Conservation (phyloP, 2,888 invertebrate species). For the Charanyca ferruginea region DNA sequence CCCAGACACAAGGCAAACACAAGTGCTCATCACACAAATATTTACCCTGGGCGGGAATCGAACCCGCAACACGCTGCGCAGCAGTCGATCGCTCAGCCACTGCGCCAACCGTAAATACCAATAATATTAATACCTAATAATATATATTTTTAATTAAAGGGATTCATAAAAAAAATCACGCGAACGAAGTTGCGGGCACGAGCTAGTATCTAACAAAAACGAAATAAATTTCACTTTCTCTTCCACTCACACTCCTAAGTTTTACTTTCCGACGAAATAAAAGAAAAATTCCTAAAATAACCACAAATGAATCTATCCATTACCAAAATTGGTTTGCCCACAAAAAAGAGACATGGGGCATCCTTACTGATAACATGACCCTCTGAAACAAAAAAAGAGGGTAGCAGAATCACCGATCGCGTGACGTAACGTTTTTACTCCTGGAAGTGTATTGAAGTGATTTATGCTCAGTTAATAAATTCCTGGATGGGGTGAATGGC, state of each 20-base stretch:
- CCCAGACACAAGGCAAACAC: too few species aligned
- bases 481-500: slow-evolving; percentile 78
- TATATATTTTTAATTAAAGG: too few species aligned
- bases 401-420: slow-evolving; percentile 74
- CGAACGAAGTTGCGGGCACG: too few species aligned
- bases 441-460: slow-evolving; percentile 74
- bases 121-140: too few species aligned
- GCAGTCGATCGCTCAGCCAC: too few species aligned
- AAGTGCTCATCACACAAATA: too few species aligned
- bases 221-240: neutral
- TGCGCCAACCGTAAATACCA: too few species aligned
- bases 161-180: too few species aligned
- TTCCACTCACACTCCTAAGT: neutral
- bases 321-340: slow-evolving; percentile 55
- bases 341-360: slow-evolving; percentile 47
- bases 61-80: too few species aligned
- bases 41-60: too few species aligned
- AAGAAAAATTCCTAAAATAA: slow-evolving; percentile 24
- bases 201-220: neutral
- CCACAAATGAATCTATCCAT: slow-evolving; percentile 53
- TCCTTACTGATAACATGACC: slow-evolving; percentile 62
- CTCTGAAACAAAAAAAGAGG: slow-evolving; percentile 74
- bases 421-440: slow-evolving; percentile 73
- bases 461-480: slow-evolving; percentile 84
- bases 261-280: slow-evolving; percentile 8